phyloP scores from a whole-genome alignment of 2,113 vertebrate species.

The Laticauda colubrina region DNA sequence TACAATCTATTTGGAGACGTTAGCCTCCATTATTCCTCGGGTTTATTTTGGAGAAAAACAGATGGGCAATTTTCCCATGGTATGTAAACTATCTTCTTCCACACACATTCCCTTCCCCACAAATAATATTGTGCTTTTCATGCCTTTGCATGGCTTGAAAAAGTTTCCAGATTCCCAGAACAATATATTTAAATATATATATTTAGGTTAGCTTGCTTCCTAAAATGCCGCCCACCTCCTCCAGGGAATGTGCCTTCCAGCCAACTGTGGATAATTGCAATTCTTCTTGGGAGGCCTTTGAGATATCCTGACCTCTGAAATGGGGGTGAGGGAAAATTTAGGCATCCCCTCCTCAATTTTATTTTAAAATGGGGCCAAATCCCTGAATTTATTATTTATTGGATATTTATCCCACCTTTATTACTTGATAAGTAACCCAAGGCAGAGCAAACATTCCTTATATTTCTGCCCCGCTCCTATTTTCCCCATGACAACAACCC shows the following conservation, averaged over 20 bases:
- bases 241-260: not conserved
- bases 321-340: not conserved
- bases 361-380: not conserved
- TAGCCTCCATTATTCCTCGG: not conserved
- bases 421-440: not conserved
- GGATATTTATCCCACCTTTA: not conserved
- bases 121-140: constrained; percentile 34
- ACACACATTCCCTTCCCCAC: not conserved
- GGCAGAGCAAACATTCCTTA: not conserved
- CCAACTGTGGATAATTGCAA: not conserved
- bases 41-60: constrained; percentile 2
- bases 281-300: not conserved
- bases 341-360: not conserved
- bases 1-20: constrained; percentile 24
- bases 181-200: constrained; percentile 4
- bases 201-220: not conserved
- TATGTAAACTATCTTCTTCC: not conserved
- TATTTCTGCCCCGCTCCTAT: not conserved
- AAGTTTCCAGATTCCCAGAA: constrained; percentile 30
- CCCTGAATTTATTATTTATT: not conserved
- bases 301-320: not conserved
- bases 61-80: not conserved
- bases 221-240: too few species aligned
- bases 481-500: not conserved
- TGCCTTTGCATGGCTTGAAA: not conserved